Conservation (phyloP, 2,113 vertebrate genomes). For the Geothlypis trichas region DNA sequence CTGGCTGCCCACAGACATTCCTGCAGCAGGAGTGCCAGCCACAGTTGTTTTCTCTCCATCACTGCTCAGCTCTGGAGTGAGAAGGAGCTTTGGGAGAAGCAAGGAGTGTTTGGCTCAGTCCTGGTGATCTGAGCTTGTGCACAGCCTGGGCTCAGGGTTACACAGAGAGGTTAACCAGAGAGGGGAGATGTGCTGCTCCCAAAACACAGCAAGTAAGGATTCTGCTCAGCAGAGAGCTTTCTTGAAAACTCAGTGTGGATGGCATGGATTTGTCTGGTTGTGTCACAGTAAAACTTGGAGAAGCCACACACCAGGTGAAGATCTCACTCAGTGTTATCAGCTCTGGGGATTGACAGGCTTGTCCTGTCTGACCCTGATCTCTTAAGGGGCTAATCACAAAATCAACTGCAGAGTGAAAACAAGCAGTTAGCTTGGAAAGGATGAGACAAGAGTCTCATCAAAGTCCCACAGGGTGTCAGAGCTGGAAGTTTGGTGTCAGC, state of each 20-base stretch:
- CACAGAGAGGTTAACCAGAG: too few relatives aligned
- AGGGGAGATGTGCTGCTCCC: not conserved
- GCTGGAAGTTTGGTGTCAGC: not conserved
- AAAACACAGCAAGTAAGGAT: not conserved
- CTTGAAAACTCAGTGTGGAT: not conserved
- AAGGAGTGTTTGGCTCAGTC: not conserved
- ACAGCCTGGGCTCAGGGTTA: not conserved
- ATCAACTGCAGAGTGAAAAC: not conserved
- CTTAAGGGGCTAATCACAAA: not conserved
- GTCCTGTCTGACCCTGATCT: not conserved
- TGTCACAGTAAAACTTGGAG: not conserved
- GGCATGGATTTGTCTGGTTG: not conserved
- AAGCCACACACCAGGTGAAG: not conserved
- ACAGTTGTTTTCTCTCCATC: not conserved
- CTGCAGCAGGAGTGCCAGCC: not conserved
- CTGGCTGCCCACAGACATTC: slow-evolving; percentile 3
- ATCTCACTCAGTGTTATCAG: not conserved
- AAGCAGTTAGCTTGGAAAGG: not conserved
- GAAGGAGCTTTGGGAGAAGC: not conserved
- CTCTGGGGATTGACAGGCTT: not conserved
- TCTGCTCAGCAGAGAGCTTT: not conserved
- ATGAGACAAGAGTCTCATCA: not conserved
- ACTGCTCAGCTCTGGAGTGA: not conserved
- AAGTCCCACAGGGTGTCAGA: not conserved
- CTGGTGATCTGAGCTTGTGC: not conserved